Percentiles rank a stretch among this genome's conserved stretches.
Evolutionary conservation across 2,113 vertebrate species (phyloP).

Genomic region (Calidris pygmaea): DNA sequence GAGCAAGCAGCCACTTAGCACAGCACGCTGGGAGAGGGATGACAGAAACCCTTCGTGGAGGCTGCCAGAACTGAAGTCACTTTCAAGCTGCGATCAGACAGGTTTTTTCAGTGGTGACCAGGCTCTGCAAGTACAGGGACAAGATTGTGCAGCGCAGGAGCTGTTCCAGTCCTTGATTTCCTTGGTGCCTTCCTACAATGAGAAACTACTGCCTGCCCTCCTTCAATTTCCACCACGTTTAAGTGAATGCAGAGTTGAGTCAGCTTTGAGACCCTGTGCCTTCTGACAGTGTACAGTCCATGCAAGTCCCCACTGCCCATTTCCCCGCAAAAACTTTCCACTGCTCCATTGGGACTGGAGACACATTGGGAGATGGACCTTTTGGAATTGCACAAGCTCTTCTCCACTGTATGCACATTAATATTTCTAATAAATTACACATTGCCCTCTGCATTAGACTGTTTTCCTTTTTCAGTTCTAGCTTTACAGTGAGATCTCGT

Average conservation of each 20-base stretch:
- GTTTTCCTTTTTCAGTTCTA: background rate
- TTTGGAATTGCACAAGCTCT: background rate
- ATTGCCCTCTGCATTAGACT: background rate
- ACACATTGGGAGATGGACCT: background rate
- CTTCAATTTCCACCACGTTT: background rate
- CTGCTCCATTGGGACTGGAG: background rate
- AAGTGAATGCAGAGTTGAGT: background rate
- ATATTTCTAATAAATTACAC: background rate
- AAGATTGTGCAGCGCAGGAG: background rate
- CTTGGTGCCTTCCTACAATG: background rate
- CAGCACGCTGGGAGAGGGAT: background rate
- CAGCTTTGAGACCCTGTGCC: background rate
- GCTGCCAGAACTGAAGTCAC: background rate
- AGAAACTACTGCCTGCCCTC: background rate
- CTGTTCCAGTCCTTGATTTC: background rate
- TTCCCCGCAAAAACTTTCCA: background rate
- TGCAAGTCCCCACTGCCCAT: rapidly evolving
- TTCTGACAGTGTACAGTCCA: background rate
- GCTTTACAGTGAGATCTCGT: background rate
- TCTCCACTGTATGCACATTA: background rate
- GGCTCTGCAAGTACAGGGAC: background rate
- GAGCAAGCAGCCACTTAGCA: background rate
- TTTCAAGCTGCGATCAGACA: too few relatives aligned
- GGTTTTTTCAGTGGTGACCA: background rate
- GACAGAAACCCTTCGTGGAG: rapidly evolving